Evolutionary conservation across 2,797 vertebrate species (phyloP).

Genomic region (Sebastes itinus): DNA sequence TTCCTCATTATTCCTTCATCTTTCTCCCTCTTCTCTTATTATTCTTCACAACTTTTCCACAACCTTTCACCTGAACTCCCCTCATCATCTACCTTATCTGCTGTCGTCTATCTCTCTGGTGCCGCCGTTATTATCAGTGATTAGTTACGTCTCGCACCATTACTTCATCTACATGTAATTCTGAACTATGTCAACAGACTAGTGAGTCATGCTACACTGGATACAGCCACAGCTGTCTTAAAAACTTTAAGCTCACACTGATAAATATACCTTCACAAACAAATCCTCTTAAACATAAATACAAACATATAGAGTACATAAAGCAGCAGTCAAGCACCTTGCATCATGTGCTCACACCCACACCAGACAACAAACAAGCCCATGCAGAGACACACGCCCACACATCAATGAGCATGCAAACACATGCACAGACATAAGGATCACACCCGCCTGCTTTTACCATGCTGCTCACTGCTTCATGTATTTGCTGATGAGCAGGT

Average conservation of each 20-base stretch:
- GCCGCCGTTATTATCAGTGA: slow-evolving; percentile 19
- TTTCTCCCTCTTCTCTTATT: neutral
- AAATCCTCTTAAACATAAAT: neutral
- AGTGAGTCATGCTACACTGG: neutral
- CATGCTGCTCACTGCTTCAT: slow-evolving; percentile 3
- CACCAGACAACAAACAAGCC: slow-evolving; percentile 34
- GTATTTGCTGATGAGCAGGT: slow-evolving; percentile 40
- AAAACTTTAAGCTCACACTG: neutral
- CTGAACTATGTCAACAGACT: neutral
- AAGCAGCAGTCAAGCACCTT: slow-evolving; percentile 5
- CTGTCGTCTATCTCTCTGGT: slow-evolving; percentile 1
- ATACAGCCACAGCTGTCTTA: neutral
- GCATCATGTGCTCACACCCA: slow-evolving; percentile 30
- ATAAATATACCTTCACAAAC: neutral
- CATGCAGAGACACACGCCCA: slow-evolving; percentile 38
- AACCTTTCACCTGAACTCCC: slow-evolving; percentile 7
- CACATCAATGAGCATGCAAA: slow-evolving; percentile 51
- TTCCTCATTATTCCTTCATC: slow-evolving; percentile 2
- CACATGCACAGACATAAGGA: slow-evolving; percentile 32
- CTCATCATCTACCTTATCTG: slow-evolving; percentile 20
- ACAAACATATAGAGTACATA: neutral
- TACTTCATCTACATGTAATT: slow-evolving; percentile 22
- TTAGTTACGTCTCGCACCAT: slow-evolving; percentile 12
- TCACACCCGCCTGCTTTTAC: slow-evolving; percentile 2
- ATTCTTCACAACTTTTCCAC: neutral